phyloP scores from a whole-genome alignment of 2,113 vertebrate genomes.

The Cebus imitator region DNA sequence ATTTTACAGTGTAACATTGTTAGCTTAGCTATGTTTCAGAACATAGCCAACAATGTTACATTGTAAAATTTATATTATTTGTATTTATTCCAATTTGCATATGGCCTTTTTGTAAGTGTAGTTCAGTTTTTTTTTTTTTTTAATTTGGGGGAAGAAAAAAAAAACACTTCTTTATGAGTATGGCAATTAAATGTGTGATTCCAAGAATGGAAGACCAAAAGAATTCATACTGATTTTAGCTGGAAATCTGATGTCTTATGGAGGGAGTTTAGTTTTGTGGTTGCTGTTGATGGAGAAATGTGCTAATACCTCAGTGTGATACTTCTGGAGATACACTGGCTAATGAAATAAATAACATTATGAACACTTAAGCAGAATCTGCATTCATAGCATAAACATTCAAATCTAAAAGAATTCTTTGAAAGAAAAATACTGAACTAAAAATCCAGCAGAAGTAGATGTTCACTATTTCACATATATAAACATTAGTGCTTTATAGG shows the following conservation, averaged over 20 bases:
- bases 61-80: background rate
- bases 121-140: background rate
- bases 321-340: background rate
- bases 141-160: background rate
- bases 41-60: no score
- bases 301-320: background rate
- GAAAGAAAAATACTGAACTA: background rate
- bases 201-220: background rate
- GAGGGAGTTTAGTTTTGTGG: background rate
- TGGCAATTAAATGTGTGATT: background rate
- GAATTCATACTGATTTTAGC: background rate
- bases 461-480: background rate
- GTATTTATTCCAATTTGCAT: background rate
- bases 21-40: background rate
- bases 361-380: background rate
- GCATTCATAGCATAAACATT: background rate
- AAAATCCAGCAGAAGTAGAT: background rate
- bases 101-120: background rate
- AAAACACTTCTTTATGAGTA: background rate
- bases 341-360: background rate
- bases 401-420: background rate
- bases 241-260: background rate
- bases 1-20: background rate
- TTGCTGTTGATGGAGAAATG: background rate
- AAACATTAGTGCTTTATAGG: background rate